Conservation (phyloP, 2,888 invertebrate species). For the Limnephilus lunatus region DNA sequence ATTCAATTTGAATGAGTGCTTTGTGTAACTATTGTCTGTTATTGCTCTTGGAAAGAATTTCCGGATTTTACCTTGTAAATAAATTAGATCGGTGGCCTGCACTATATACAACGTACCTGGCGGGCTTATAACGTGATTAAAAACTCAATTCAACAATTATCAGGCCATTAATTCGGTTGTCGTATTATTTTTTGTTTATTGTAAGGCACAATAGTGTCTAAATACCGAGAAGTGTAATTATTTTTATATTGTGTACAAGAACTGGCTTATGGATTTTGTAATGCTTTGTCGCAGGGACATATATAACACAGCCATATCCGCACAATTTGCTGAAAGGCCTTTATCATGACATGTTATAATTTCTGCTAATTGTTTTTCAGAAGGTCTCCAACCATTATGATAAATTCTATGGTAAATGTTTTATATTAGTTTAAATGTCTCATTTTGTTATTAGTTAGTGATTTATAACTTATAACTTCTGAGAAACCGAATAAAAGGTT, state of each 20-base stretch:
- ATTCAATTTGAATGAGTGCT: neutral
- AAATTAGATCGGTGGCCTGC: neutral
- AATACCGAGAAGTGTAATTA: neutral
- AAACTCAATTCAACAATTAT: constrained; percentile 2
- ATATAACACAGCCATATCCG: neutral
- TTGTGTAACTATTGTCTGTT: neutral
- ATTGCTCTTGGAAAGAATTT: neutral
- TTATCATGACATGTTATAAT: neutral
- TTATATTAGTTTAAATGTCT: neutral
- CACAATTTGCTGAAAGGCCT: neutral
- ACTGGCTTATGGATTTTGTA: neutral
- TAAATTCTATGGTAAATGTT: neutral
- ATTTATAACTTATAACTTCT: neutral
- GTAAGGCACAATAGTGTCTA: neutral
- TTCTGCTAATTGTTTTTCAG: neutral
- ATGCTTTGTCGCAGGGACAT: neutral
- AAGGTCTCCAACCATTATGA: neutral
- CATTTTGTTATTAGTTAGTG: neutral
- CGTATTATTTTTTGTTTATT: neutral
- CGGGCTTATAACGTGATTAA: neutral
- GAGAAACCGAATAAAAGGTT: no score
- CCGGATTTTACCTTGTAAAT: neutral
- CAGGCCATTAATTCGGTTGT: neutral
- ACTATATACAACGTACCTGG: neutral
- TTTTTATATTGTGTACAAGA: neutral